Percentiles rank a stretch among this genome's conserved stretches.
phyloP scores from a whole-genome alignment of 2,888 invertebrate species.

The Cheiracanthium punctorium region DNA sequence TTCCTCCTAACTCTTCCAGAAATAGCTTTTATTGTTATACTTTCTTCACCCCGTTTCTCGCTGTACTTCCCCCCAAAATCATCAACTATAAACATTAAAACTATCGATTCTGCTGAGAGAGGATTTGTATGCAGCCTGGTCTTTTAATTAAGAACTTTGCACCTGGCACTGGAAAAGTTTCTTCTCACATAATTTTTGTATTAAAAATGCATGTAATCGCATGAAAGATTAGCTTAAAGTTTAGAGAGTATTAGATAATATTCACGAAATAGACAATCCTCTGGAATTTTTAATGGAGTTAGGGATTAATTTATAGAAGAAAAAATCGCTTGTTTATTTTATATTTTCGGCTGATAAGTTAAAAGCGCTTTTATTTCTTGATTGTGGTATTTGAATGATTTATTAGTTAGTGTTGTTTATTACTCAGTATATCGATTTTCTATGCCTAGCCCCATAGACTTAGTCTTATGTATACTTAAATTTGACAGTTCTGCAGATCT shows the following conservation, averaged over 20 bases:
- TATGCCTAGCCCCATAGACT: no score
- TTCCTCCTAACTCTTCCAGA: not conserved
- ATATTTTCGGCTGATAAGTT: no score
- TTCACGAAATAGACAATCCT: not conserved
- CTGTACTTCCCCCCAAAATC: not conserved
- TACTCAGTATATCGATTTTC: no score
- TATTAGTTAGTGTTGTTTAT: no score
- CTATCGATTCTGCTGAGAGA: not conserved
- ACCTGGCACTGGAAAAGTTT: not conserved
- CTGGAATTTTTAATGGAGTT: not conserved
- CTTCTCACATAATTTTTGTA: constrained; percentile 8
- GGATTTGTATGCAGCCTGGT: not conserved
- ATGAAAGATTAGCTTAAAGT: not conserved
- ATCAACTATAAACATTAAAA: constrained; percentile 15
- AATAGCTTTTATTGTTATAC: not conserved
- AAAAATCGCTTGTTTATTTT: not conserved
- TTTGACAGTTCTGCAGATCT: no score
- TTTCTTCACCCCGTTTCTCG: not conserved
- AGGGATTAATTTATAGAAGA: not conserved
- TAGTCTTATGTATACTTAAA: no score
- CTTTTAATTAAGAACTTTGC: constrained; percentile 2
- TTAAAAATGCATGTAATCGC: not conserved
- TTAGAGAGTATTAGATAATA: not conserved
- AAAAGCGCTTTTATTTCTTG: no score
- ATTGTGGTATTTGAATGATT: no score